These are phyloP conservation scores for Melierax canorus DNA, from an alignment of 2,113 vertebrate genomes.

Conservation along the genomic window DNA sequence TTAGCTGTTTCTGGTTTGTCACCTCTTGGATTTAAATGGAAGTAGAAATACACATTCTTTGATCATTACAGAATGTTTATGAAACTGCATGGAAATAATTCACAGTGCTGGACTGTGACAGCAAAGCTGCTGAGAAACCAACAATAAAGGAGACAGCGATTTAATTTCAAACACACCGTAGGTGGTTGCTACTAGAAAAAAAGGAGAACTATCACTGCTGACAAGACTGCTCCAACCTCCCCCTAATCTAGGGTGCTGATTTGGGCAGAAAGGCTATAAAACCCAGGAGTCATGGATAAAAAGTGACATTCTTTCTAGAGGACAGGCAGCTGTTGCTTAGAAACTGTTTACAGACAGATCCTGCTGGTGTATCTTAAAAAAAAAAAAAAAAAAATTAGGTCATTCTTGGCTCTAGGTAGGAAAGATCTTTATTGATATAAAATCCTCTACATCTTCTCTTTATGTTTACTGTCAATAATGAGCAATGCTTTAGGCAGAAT, in stretches of 20 bases:
- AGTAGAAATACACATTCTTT: not conserved
- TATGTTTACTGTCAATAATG: not conserved
- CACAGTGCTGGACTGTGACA: not conserved
- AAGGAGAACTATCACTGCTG: not conserved
- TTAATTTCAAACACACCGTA: not conserved
- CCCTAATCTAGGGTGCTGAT: not conserved
- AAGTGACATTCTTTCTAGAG: not conserved
- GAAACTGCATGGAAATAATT: not conserved
- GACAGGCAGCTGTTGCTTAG: slow-evolving; percentile 56
- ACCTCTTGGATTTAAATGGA: not conserved
- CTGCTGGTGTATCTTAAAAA: not conserved
- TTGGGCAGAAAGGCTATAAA: not conserved
- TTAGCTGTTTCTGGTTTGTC: not conserved
- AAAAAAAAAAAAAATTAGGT: slow-evolving; percentile 5
- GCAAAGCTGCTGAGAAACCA: not conserved
- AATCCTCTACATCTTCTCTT: not conserved
- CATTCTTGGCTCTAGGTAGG: slow-evolving; percentile 26
- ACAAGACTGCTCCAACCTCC: not conserved
- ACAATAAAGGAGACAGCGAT: not conserved
- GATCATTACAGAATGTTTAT: not conserved
- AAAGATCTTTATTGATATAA: not conserved
- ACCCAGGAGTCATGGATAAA: not conserved
- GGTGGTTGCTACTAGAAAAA: not conserved
- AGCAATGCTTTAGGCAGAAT: not conserved
- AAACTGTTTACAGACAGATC: slow-evolving; percentile 53